These are phyloP conservation scores for Gallinago jamesoni DNA, from an alignment of 2,113 vertebrate species.

Conservation along the genomic window DNA sequence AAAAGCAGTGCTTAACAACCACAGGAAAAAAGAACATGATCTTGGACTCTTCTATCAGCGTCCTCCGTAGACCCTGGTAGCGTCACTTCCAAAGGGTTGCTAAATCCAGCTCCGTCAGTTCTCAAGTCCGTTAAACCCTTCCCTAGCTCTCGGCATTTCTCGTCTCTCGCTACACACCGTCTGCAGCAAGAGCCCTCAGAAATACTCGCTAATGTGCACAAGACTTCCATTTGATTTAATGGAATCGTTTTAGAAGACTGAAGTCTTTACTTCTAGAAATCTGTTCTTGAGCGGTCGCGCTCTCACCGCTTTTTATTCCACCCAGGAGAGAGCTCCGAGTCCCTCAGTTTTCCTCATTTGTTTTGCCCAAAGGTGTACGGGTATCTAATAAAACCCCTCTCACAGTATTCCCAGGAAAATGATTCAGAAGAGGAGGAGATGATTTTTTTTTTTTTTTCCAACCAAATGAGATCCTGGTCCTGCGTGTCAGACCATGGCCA, in stretches of 20 bases:
- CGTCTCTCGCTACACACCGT: background rate
- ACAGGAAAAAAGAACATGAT: conserved; percentile 75
- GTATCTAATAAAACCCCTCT: conserved; percentile 30
- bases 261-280: background rate
- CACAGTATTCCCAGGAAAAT: conserved; percentile 68
- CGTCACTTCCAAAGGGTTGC: background rate
- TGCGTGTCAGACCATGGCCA: conserved; percentile 62
- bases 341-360: background rate
- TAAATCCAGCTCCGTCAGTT: conserved; percentile 15
- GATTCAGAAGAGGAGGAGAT: conserved; percentile 70
- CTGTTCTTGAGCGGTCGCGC: background rate
- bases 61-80: conserved; percentile 28
- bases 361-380: background rate
- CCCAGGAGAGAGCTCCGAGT: background rate
- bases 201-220: conserved; percentile 38
- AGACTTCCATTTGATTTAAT: conserved; percentile 22
- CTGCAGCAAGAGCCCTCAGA: conserved; percentile 4
- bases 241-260: conserved; percentile 19
- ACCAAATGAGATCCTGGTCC: conserved; percentile 54
- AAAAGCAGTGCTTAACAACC: conserved; percentile 82
- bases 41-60: conserved; percentile 41
- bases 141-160: conserved; percentile 8
- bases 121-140: conserved; percentile 7
- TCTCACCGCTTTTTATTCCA: background rate
- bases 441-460: conserved; percentile 5